Evolutionary conservation across 2,888 invertebrate species (phyloP), one percentile per base, ranked within the genome.

Genomic region (Melanostoma scalare): DNA sequence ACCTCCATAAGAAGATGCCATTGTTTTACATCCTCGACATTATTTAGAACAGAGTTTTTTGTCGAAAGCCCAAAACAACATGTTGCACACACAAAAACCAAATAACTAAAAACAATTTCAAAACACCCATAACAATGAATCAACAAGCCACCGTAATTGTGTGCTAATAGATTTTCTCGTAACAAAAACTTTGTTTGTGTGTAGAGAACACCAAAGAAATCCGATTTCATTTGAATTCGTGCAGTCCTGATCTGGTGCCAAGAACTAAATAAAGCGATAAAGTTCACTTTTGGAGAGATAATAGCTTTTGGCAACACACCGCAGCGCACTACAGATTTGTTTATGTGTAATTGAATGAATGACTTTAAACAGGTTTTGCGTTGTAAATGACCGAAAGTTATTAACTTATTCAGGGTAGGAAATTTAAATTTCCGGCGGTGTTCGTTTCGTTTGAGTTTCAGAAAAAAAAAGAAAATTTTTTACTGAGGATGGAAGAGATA

Each of bases 121-220:
- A 77, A 81, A 77, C 60, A 63, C 44, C 77, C 81, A 68, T 63
- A 78, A 68, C 67, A 56, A 78, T 72, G 78, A 78, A 78, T 82
- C 81, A 82, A 82, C 81, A 77, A 78, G 73, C 63, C 63, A 52
- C 33, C 67, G 52, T 78, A 82, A 82, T 82, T 61, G 81, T 58
- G 77, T 78, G 81, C 72, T 82, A 82, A 82, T 78, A 82, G 81
- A 77, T 77, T 77, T 68, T 48, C 61, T 72, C 38, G 35, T 65
- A 77, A 73, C 67, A 75, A 63, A 68, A 73, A 76, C 81, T 65
- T 63, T 40, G 2, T 60, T 58, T 5, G n/a, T 58, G 38, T 9
- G 20, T 9, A 61, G 44, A 61, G 10, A 61, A 20, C 60, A 46
- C 50, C 50, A 79, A 42, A 63, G 20, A 20, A 20, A 20, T 20